Evolutionary conservation across 2,888 invertebrate genomes (phyloP).

Genomic region (Apamea crenata): DNA sequence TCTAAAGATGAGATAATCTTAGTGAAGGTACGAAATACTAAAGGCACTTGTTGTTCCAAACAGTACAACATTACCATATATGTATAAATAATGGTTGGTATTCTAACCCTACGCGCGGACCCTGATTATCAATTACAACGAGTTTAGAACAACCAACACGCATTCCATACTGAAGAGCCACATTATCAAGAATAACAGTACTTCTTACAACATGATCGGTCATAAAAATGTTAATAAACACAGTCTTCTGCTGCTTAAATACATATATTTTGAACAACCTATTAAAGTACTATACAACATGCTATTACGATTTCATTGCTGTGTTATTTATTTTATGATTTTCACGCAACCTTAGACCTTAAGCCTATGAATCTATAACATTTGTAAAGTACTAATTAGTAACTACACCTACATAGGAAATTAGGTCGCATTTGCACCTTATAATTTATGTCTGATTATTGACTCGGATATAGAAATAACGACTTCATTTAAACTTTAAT

Average conservation of each 20-base stretch:
- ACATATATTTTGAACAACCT: conserved; percentile 24
- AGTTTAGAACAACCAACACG: conserved; percentile 62
- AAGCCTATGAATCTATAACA: not conserved
- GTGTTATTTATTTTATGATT: conserved; percentile 49
- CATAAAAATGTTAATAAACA: conserved; percentile 62
- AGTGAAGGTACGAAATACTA: not conserved
- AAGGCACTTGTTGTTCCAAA: conserved; percentile 25
- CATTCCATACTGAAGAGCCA: conserved; percentile 57
- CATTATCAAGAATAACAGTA: conserved; percentile 59
- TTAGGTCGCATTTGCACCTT: conserved; percentile 1
- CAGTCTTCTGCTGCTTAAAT: conserved; percentile 34
- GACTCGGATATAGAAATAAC: conserved; percentile 1
- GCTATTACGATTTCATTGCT: conserved; percentile 54
- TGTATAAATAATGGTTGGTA: conserved; percentile 38
- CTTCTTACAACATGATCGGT: conserved; percentile 53
- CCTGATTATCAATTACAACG: conserved; percentile 60
- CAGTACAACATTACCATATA: conserved; percentile 31
- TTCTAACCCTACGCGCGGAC: conserved; percentile 40
- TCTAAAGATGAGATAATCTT: too few relatives aligned
- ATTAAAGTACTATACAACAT: conserved; percentile 45
- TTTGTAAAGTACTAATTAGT: conserved; percentile 25
- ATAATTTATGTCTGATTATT: conserved; percentile 1
- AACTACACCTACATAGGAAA: conserved; percentile 8
- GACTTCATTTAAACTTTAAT: not conserved
- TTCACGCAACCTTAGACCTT: conserved; percentile 33